A percentile compares a stretch with the other conserved stretches of the same genome.
Evolutionary conservation across 2,113 vertebrate genomes (phyloP).

Genomic region (Formicarius rufipectus): DNA sequence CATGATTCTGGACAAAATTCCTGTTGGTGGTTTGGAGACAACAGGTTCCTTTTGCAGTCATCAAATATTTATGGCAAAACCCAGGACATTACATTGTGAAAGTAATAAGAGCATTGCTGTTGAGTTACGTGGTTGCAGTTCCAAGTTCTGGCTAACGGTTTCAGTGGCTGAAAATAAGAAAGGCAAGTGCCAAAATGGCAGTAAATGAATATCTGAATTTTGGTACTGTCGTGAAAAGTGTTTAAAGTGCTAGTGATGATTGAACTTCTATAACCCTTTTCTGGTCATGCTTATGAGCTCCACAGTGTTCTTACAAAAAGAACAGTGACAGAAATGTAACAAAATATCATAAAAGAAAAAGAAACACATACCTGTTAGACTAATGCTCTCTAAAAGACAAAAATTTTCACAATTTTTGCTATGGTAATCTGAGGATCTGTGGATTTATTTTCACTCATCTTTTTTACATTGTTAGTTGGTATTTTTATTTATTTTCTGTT

Average conservation of each 20-base stretch:
- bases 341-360: neutral
- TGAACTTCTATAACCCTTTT: neutral
- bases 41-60: neutral
- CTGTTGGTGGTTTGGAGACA: neutral
- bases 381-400: neutral
- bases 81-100: neutral
- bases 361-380: neutral
- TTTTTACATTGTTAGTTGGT: neutral
- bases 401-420: neutral
- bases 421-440: neutral
- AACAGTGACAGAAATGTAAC: neutral
- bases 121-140: neutral
- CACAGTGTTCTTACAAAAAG: neutral
- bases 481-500: neutral
- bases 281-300: neutral
- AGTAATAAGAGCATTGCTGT: accelerated
- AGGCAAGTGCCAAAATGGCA: neutral
- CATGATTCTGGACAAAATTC: neutral
- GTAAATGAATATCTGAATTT: neutral
- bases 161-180: neutral
- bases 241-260: neutral
- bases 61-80: neutral
- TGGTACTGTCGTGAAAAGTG: neutral
- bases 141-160: neutral
- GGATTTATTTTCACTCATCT: neutral